Percentiles rank a stretch among this genome's conserved stretches.
Evolutionary conservation across 1,140 invertebrate species (phyloP).

Genomic region (Anthonomus grandis): DNA sequence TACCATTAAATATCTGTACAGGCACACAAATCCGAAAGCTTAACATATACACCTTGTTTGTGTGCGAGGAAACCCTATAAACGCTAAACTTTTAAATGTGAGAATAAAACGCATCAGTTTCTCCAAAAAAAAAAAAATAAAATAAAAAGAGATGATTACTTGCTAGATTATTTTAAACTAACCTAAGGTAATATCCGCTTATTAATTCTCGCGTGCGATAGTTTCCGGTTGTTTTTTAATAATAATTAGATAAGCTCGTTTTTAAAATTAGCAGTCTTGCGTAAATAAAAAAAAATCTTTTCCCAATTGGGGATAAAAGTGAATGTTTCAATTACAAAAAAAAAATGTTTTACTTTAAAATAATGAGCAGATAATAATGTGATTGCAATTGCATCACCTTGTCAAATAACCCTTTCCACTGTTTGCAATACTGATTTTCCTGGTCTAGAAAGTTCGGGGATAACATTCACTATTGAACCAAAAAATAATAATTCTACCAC

Average conservation of each 20-base stretch:
- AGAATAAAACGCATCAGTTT: slow-evolving; percentile 22
- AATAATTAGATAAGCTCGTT: slow-evolving; percentile 28
- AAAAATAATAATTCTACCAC: no score
- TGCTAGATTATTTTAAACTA: slow-evolving; percentile 21
- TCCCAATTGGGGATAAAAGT: no score
- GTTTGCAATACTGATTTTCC: no score
- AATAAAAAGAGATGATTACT: slow-evolving; percentile 26
- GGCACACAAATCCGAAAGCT: slow-evolving; percentile 25
- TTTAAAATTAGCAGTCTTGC: slow-evolving; percentile 38
- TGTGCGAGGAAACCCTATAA: slow-evolving; percentile 23
- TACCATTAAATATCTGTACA: slow-evolving; percentile 25
- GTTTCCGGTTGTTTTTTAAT: background rate
- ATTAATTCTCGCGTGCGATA: slow-evolving; percentile 14
- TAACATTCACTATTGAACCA: no score
- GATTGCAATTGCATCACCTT: no score
- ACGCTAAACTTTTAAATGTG: slow-evolving; percentile 18
- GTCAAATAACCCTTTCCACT: no score
- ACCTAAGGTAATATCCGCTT: slow-evolving; percentile 8
- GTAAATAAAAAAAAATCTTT: slow-evolving; percentile 28
- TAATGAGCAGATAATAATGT: no score
- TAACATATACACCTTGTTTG: slow-evolving; percentile 27
- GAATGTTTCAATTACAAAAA: no score
- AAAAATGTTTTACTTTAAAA: no score
- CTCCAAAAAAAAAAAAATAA: no score
- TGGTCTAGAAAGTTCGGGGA: no score